These are phyloP conservation scores for Charina bottae DNA, from an alignment of 2,113 vertebrate genomes.

Conservation along the genomic window DNA sequence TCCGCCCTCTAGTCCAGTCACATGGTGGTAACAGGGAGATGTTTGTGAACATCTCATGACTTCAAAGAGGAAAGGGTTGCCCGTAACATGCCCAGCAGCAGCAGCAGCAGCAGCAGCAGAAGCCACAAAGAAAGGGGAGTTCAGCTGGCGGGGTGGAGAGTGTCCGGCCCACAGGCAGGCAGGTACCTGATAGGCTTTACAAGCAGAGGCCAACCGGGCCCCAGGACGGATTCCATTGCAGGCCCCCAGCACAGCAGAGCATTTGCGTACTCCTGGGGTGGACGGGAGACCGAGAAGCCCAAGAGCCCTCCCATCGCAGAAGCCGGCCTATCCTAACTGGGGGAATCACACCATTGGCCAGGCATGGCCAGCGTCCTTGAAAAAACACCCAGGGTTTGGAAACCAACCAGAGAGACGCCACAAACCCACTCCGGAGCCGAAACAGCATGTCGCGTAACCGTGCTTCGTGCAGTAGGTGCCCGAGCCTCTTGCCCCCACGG, in stretches of 20 bases:
- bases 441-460: not conserved
- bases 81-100: not conserved
- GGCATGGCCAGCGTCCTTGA: constrained; percentile 30
- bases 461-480: not conserved
- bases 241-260: too few relatives aligned
- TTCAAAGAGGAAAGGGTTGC: not conserved
- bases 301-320: not conserved
- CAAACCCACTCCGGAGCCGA: not conserved
- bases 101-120: not conserved
- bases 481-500: constrained; percentile 56
- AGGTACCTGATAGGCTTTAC: too few relatives aligned
- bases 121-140: not conserved
- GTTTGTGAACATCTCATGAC: too few relatives aligned
- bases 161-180: too few relatives aligned
- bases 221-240: too few relatives aligned
- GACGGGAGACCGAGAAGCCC: too few relatives aligned
- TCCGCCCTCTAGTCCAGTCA: not conserved
- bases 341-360: not conserved
- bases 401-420: not conserved
- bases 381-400: not conserved
- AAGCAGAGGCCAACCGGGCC: not conserved
- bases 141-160: too few relatives aligned
- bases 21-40: too few relatives aligned
- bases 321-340: not conserved
- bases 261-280: fast-evolving